phyloP scores from a whole-genome alignment of 2,888 invertebrate species.

The Minunthozetes semirufus region DNA sequence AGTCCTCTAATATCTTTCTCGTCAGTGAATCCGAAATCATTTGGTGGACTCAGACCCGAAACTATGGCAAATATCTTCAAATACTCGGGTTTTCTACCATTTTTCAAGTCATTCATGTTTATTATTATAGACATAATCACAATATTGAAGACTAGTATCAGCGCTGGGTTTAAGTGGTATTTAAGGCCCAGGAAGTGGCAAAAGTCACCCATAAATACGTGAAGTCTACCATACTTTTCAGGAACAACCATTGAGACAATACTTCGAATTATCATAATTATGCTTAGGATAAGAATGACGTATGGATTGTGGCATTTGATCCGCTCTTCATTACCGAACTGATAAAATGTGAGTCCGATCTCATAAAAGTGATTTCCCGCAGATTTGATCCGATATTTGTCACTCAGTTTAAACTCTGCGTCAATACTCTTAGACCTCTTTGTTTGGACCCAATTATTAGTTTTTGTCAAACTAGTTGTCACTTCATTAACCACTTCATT shows the following conservation, averaged over 20 bases:
- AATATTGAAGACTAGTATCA: neutral
- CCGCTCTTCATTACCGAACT: neutral
- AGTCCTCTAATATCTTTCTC: neutral
- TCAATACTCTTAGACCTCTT: no score
- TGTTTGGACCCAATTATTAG: no score
- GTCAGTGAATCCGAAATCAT: neutral
- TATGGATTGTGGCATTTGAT: neutral
- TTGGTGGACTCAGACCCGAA: neutral
- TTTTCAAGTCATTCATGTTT: neutral
- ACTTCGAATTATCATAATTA: neutral
- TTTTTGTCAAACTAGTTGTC: no score
- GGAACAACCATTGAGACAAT: neutral
- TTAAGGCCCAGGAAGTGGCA: neutral
- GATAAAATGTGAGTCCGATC: neutral
- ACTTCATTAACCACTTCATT: no score
- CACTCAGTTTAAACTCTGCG: neutral
- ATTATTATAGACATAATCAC: neutral
- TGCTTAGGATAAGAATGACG: neutral
- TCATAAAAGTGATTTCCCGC: slow-evolving; percentile 1
- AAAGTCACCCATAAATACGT: neutral
- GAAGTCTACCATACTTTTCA: neutral
- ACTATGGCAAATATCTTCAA: neutral
- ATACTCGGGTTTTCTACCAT: neutral
- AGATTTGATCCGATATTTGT: neutral
- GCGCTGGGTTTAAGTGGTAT: neutral